Percentiles rank a stretch among this genome's conserved stretches.
phyloP scores from a whole-genome alignment of 2,888 invertebrate genomes.

The Bursaphelenchus okinawaensis region DNA sequence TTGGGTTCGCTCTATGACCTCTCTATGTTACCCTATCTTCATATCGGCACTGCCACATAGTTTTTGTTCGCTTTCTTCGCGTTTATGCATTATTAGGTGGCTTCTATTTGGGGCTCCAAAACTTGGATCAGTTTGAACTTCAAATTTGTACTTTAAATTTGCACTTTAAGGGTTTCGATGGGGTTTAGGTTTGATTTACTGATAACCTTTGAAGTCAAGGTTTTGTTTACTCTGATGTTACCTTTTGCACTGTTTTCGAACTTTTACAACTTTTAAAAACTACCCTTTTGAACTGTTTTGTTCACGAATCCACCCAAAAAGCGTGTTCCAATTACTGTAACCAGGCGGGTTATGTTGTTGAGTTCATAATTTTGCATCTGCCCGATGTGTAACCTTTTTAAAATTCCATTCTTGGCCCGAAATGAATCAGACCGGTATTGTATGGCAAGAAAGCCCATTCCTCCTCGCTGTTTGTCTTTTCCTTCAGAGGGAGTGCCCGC shows the following conservation, averaged over 20 bases:
- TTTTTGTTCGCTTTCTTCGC: neutral
- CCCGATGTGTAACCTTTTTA: neutral
- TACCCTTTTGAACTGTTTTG: neutral
- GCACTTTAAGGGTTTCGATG: too few relatives aligned
- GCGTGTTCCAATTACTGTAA: too few relatives aligned
- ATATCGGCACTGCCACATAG: neutral
- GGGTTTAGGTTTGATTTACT: too few relatives aligned
- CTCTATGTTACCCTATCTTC: neutral
- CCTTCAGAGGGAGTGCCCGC: too few relatives aligned
- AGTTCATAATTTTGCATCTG: too few relatives aligned
- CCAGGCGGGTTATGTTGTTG: too few relatives aligned
- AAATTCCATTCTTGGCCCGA: neutral
- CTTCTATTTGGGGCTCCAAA: too few relatives aligned
- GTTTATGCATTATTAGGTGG: neutral
- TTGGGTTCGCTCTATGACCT: neutral
- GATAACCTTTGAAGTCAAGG: too few relatives aligned
- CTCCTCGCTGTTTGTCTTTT: constrained; percentile 9
- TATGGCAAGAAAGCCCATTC: neutral
- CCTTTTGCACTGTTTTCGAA: too few relatives aligned
- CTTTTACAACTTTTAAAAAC: neutral
- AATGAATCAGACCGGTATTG: neutral
- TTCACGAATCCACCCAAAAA: neutral
- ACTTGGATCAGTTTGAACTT: too few relatives aligned
- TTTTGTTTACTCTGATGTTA: too few relatives aligned
- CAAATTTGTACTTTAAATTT: too few relatives aligned